These are phyloP conservation scores for Megathymus violae DNA, from an alignment of 1,140 invertebrate genomes.

Conservation along the genomic window DNA sequence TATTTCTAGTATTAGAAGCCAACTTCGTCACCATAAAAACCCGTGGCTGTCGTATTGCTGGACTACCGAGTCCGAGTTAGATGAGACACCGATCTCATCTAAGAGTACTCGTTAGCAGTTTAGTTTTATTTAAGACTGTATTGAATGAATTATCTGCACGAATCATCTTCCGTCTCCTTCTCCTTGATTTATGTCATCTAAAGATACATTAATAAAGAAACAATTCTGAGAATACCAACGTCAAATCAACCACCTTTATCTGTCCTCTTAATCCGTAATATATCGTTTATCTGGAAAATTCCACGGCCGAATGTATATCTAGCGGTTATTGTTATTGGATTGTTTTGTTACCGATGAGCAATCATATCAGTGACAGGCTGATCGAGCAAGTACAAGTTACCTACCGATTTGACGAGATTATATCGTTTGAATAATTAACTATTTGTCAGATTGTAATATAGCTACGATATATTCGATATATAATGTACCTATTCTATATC, in stretches of 20 bases:
- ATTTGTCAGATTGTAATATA: neutral
- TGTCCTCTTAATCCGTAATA: slow-evolving; percentile 3
- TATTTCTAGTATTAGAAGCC: too few species aligned
- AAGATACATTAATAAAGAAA: neutral
- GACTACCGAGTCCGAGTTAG: too few species aligned
- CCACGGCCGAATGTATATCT: slow-evolving; percentile 8
- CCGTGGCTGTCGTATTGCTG: too few species aligned
- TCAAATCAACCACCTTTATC: slow-evolving; percentile 13
- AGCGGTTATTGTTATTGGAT: slow-evolving; percentile 8
- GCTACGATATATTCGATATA: too few species aligned
- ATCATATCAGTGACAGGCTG: neutral
- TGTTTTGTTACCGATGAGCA: slow-evolving; percentile 16
- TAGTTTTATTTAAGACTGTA: too few species aligned
- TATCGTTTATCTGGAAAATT: slow-evolving; percentile 26
- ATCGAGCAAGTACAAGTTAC: neutral
- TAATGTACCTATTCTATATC: too few species aligned
- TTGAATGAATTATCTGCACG: too few species aligned
- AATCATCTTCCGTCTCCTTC: neutral
- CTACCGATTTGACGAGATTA: neutral
- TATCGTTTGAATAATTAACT: neutral
- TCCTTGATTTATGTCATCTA: neutral
- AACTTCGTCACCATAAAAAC: too few species aligned
- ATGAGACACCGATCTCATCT: too few species aligned
- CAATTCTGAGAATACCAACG: neutral
- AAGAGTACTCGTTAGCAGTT: too few species aligned